Percentiles rank a stretch among this genome's conserved stretches.
Evolutionary conservation across 2,797 vertebrate species (phyloP).

Genomic region (Aplochiton taeniatus): DNA sequence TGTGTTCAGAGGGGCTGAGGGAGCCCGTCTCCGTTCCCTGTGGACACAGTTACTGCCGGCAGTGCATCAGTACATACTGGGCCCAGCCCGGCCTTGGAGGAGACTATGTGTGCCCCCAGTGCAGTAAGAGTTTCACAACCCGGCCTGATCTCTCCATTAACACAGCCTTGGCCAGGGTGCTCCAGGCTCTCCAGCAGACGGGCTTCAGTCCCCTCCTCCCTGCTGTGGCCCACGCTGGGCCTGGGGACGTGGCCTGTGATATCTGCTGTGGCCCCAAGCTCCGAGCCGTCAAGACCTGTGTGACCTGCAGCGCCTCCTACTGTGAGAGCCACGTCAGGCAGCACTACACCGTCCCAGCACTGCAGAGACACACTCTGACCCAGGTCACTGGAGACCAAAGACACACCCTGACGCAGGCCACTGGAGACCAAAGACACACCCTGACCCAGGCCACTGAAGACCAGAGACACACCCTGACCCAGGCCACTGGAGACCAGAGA

Average conservation of each 20-base stretch:
- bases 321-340: constrained; percentile 33
- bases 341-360: constrained; percentile 34
- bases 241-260: constrained; percentile 37
- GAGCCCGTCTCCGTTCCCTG: constrained; percentile 26
- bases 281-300: constrained; percentile 67
- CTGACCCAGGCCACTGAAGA: constrained; percentile 8
- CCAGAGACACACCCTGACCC: neutral
- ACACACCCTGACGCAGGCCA: too few species aligned
- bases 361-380: constrained; percentile 31
- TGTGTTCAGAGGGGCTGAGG: constrained; percentile 28
- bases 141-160: constrained; percentile 24
- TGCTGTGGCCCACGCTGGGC: neutral
- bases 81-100: neutral
- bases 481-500: constrained; percentile 34
- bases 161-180: constrained; percentile 16
- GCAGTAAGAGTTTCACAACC: constrained; percentile 19
- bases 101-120: constrained; percentile 19
- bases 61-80: constrained; percentile 27
- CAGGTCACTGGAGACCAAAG: neutral
- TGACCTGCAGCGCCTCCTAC: constrained; percentile 28
- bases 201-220: constrained; percentile 18
- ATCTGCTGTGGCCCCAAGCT: constrained; percentile 33
- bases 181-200: constrained; percentile 21
- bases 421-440: constrained; percentile 35
- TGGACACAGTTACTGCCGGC: constrained; percentile 36